A percentile compares a stretch with the other conserved stretches of the same genome.
phyloP scores from a whole-genome alignment of 2,888 invertebrate genomes.

The Azorinus chamasolen region DNA sequence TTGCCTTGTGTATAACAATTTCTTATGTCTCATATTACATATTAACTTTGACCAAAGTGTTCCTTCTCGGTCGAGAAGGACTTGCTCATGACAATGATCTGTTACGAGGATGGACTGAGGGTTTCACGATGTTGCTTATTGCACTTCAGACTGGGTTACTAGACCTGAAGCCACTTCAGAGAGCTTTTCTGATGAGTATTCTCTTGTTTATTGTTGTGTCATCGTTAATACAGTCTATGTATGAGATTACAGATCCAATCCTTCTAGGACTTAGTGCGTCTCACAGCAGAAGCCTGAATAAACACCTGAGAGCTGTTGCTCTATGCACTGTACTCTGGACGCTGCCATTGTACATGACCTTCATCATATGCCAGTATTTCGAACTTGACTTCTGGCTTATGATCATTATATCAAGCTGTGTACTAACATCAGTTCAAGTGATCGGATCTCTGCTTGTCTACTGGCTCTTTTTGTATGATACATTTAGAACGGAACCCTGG shows the following conservation, averaged over 20 bases:
- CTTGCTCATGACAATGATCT: conserved; percentile 82
- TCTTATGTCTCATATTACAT: conserved; percentile 87
- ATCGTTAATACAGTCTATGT: conserved; percentile 88
- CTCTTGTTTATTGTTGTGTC: conserved; percentile 88
- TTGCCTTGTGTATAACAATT: conserved; percentile 87
- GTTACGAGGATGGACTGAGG: conserved; percentile 87
- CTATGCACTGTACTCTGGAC: conserved; percentile 86
- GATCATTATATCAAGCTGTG: conserved; percentile 87
- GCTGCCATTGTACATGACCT: conserved; percentile 87
- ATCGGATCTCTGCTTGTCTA: conserved; percentile 87
- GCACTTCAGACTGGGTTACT: conserved; percentile 88
- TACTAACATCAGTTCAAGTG: conserved; percentile 87
- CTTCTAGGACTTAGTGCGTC: conserved; percentile 87
- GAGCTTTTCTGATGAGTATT: conserved; percentile 87
- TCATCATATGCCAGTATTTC: conserved; percentile 86
- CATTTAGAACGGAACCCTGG: conserved; percentile 85
- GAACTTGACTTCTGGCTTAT: conserved; percentile 87
- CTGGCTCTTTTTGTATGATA: conserved; percentile 87
- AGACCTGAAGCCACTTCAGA: conserved; percentile 87
- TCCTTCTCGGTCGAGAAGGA: conserved; percentile 85
- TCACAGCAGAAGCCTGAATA: conserved; percentile 82
- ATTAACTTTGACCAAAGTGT: conserved; percentile 86
- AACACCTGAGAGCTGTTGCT: conserved; percentile 86
- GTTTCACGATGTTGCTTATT: conserved; percentile 88
- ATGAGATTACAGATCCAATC: conserved; percentile 88